phyloP scores from a whole-genome alignment of 1,140 invertebrate species.

The Caenorhabditis brenneri region DNA sequence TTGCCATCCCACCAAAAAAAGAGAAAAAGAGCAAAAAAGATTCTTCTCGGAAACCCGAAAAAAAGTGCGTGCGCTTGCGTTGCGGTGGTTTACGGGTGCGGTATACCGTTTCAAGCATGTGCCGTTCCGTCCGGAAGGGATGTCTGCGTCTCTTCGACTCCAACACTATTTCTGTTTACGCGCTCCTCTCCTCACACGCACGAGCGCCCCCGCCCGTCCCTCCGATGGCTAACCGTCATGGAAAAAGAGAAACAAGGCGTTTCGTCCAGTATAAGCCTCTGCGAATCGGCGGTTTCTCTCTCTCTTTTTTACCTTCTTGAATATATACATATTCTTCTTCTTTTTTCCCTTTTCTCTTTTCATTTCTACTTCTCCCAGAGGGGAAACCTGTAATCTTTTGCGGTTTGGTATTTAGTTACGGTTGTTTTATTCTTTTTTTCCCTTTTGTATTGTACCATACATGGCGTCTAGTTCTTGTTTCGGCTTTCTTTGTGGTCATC shows the following conservation, averaged over 20 bases:
- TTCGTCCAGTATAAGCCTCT: not conserved
- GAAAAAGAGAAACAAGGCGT: slow-evolving; percentile 21
- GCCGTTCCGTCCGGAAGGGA: slow-evolving; percentile 1
- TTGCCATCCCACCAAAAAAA: no score
- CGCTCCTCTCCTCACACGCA: not conserved
- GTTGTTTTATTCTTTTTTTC: not conserved
- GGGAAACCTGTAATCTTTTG: slow-evolving; percentile 7
- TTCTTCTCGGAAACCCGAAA: not conserved
- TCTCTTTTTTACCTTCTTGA: not conserved
- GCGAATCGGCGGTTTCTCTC: not conserved
- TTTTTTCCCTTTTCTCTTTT: not conserved
- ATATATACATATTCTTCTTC: slow-evolving; percentile 1
- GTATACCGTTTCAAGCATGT: slow-evolving; percentile 36
- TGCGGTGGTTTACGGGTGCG: slow-evolving; percentile 9
- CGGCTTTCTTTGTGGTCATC: not conserved
- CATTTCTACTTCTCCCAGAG: not conserved
- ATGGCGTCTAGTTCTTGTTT: not conserved
- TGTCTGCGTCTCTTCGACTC: not conserved
- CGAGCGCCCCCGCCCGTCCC: not conserved
- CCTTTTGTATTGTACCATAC: not conserved
- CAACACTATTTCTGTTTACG: not conserved
- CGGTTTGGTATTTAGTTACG: slow-evolving; percentile 27
- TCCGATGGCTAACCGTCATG: not conserved
- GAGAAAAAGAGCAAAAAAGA: slow-evolving; percentile 18
- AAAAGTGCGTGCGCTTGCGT: not conserved